Base-by-base conservation (phyloP, 2,113 vertebrate species). In the Ceyx cyanopectus region DNA sequence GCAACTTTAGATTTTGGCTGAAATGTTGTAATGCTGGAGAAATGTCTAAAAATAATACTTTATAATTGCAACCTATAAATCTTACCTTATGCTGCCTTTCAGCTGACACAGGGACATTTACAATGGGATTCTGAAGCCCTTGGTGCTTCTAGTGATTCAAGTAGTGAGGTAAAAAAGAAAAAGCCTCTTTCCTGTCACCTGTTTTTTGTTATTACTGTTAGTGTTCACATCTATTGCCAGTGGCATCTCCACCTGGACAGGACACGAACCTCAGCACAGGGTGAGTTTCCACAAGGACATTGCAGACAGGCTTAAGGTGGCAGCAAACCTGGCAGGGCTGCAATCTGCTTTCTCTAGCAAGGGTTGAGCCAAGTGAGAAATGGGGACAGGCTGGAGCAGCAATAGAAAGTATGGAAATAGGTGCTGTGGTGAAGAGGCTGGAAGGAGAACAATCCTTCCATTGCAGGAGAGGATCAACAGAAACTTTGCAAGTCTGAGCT, bases 31-130 rank as follows among this genome's bases (percentile, higher is more conserved):
- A 85, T 0, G 1, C 60, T 6, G 1, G 75, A 48, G 40, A 89
- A 91, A 85, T 1, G 0, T 62, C 87, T 92, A 85, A 95, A 94
- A 95, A 92, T 89, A 94, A 92, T 74, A 48, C 12, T n/a, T 91
- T 60, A 60, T 77, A 94, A 94, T 61, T 94, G 82, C 32, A 69
- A 60, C 2, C 2, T 19, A 80, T 85, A 95, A 90, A 87, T 92
- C 82, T 92, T 74, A 62, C 46, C 26, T 90, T 85, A 62, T 3
- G 1, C 60, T 6, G 7, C 51, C 56, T 73, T 91, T 91, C 81
- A 80, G 75, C 56, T 5, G 9, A 80, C 79, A 62, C 72, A 92
- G 74, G 89, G 79, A 61, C 45, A 46, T 62, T 77, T 80, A 66
- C 78, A 82, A 53, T 0, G 1, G 56, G 58, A 92, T 91, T 58